Base-by-base conservation (phyloP, 2,888 invertebrate genomes). In the Drosophila niveifrons region DNA sequence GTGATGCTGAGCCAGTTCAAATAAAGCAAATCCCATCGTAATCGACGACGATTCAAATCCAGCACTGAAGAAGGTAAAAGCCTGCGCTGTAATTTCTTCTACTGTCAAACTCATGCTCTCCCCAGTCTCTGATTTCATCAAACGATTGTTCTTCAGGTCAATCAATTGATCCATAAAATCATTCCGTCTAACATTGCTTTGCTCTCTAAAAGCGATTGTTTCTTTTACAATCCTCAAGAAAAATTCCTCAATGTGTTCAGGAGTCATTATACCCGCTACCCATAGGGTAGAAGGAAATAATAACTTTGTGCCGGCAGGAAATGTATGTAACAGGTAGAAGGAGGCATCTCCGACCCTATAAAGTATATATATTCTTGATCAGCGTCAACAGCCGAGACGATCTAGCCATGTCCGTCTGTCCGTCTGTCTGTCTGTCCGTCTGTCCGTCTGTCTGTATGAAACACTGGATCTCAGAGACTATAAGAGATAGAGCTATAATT, bases 41-140 rank as follows among this genome's bases (percentile, higher is more conserved):
- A 93, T 91, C 0, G 92, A 92, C 0, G 93, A 94, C 0, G 94
- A 94, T 82, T 94, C 94, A 51, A 93, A 94, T 1, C 94, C 94
- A 44, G 93, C 94, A 1, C 88, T 61, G 64, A 93, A 93, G 74
- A 95, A 94, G 0, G 93, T 90, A 43, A 94, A 92, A 4, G 94
- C 93, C 62, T 95, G 94, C 0, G 94, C 93, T 0, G 93, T 91
- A 0, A 94, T 85, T 18, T 94, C 82, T 3, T 93, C 91, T 1
- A 93, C 88, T 1, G 92, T 41, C 7, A 90, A 15, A 0, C 44
- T 77, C 15, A 61, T 83, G 11, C 39, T 50, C 18, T 80, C 77
- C 3, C 55, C 77, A 0, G 66, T 51, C 17, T 56, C 70, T 0
- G 69, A 31, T 1, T 75, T 78, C 0, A 68, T 50, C 3, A 51